Conservation (phyloP, 2,797 vertebrate genomes). For the Scyliorhinus canicula region DNA sequence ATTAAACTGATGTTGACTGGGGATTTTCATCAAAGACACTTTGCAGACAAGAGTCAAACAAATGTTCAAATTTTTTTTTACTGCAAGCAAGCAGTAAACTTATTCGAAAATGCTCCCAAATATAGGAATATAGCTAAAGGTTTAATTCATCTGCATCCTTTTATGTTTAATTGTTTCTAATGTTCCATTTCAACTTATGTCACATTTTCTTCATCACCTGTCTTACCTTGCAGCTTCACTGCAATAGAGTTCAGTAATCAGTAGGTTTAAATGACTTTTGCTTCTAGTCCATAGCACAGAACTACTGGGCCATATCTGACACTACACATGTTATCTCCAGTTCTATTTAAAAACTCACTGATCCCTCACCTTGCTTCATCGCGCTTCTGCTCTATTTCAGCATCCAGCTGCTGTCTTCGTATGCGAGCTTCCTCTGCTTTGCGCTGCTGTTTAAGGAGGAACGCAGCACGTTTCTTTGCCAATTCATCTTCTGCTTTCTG, state of each 20-base stretch:
- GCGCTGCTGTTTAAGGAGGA: constrained; percentile 90
- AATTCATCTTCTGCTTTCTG: constrained; percentile 94
- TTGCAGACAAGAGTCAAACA: background rate
- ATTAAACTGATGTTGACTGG: background rate
- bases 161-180: background rate
- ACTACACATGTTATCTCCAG: background rate
- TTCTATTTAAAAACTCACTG: background rate
- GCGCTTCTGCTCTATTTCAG: constrained; percentile 81
- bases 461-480: constrained; percentile 86
- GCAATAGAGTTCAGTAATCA: background rate
- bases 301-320: background rate
- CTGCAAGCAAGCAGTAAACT: background rate
- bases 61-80: background rate
- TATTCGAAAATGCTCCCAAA: background rate
- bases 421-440: constrained; percentile 87
- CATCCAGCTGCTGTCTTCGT: constrained; percentile 83
- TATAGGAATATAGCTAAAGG: background rate
- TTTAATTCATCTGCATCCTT: background rate
- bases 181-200: background rate
- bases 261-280: background rate
- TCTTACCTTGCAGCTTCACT: background rate
- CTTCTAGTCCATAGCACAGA: background rate
- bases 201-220: background rate
- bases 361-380: constrained; percentile 80
- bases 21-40: background rate